Evolutionary conservation across 2,888 invertebrate species (phyloP).

Genomic region (Suillia variegata): DNA sequence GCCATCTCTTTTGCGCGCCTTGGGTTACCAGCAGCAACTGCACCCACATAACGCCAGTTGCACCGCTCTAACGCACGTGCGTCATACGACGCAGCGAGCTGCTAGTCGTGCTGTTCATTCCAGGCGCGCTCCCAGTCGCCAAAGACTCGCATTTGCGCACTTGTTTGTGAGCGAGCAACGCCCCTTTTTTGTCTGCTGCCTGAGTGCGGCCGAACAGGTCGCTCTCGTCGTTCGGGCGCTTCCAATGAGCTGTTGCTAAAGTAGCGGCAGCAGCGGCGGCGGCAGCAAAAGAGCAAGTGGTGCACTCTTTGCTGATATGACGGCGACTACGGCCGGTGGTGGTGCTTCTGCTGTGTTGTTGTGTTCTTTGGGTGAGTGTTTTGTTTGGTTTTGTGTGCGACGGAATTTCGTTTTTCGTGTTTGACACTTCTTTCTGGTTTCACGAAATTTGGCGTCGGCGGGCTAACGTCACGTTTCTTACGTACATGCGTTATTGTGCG

Average conservation of each 20-base stretch:
- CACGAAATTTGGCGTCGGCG: neutral
- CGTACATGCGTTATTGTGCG: conserved; percentile 19
- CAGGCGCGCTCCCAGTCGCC: conserved; percentile 39
- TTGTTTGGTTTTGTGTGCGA: neutral
- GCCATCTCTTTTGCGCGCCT: conserved; percentile 36
- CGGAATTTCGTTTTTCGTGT: neutral
- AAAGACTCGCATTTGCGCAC: neutral
- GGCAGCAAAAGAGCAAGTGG: neutral
- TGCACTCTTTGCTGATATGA: too few relatives aligned
- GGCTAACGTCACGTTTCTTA: neutral
- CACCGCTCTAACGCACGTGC: conserved; percentile 17
- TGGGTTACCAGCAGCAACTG: conserved; percentile 30
- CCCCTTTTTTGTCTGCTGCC: too few relatives aligned
- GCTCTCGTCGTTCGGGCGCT: neutral
- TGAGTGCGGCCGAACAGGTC: conserved; percentile 24
- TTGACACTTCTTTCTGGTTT: too few relatives aligned
- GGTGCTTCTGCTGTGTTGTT: neutral
- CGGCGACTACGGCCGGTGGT: too few relatives aligned
- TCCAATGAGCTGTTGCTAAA: neutral
- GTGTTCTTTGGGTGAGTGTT: neutral
- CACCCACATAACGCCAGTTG: conserved; percentile 23
- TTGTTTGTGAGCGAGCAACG: conserved; percentile 24
- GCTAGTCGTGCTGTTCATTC: conserved; percentile 37
- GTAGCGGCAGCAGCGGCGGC: too few relatives aligned
- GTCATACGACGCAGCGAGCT: conserved; percentile 1